Evolutionary conservation across 2,797 vertebrate genomes (phyloP).

Genomic region (Dromococcyx pavoninus): DNA sequence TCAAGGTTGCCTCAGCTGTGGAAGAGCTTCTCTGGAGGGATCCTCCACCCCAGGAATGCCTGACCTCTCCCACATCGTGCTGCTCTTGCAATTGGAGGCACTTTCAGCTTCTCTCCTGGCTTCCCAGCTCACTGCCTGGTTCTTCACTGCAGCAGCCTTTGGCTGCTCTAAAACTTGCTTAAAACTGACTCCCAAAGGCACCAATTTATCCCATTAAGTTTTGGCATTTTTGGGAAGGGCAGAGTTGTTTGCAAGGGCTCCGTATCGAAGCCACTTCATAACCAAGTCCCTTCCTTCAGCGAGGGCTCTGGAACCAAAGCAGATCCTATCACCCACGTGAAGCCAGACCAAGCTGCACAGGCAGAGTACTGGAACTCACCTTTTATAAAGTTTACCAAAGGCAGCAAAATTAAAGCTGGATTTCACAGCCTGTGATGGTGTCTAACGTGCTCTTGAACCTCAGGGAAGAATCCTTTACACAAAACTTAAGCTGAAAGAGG

Average conservation of each 20-base stretch:
- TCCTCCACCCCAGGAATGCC: rapidly evolving
- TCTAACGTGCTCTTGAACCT: no score
- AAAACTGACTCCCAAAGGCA: no score
- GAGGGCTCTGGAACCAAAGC: neutral
- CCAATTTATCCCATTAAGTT: neutral
- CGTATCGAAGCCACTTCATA: no score
- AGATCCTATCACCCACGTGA: neutral
- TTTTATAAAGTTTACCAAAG: no score
- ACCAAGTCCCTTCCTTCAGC: neutral
- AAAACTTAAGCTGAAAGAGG: no score
- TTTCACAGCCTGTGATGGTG: no score
- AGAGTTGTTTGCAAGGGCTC: neutral
- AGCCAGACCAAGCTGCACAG: neutral
- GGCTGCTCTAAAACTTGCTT: neutral
- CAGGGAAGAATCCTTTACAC: no score
- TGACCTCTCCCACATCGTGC: neutral
- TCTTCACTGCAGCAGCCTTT: neutral
- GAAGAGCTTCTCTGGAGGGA: neutral
- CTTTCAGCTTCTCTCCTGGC: neutral
- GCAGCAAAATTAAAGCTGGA: no score
- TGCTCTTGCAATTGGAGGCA: neutral
- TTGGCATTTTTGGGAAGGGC: neutral
- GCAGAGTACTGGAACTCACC: neutral
- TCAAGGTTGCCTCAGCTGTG: neutral
- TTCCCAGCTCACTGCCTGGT: neutral